Percentiles rank a stretch among this genome's conserved stretches.
Evolutionary conservation across 2,113 vertebrate genomes (phyloP).

Genomic region (Hemicordylus capensis): DNA sequence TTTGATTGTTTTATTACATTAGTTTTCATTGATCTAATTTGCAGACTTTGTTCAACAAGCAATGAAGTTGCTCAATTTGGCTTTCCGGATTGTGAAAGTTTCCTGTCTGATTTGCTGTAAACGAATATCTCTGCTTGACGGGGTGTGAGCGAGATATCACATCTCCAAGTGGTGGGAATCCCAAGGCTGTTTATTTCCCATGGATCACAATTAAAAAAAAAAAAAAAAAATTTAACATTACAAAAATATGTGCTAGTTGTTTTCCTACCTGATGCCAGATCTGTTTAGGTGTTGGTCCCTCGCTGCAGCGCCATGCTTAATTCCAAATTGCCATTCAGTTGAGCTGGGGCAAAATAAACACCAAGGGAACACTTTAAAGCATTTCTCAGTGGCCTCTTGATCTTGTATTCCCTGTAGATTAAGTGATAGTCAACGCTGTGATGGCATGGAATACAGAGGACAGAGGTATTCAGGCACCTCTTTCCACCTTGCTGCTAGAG

Average conservation of each 20-base stretch:
- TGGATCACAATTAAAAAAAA: too few species aligned
- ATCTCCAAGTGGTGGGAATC: too few species aligned
- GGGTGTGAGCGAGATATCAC: neutral
- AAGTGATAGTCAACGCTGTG: neutral
- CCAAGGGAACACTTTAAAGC: neutral
- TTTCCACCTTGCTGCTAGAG: neutral
- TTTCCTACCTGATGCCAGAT: slow-evolving; percentile 4
- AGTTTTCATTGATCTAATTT: neutral
- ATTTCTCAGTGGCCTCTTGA: neutral
- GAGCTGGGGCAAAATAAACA: too few species aligned
- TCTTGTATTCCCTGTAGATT: neutral
- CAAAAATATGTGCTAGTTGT: neutral
- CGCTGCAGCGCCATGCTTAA: neutral
- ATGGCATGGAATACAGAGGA: neutral
- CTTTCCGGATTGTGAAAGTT: neutral
- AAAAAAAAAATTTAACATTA: too few species aligned
- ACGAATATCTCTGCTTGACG: neutral
- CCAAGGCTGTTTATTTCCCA: neutral
- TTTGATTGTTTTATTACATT: neutral
- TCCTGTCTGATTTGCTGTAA: neutral
- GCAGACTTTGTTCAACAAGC: neutral
- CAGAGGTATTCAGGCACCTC: neutral
- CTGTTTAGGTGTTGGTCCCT: neutral
- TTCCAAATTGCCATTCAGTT: neutral
- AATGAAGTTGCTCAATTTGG: neutral